These are phyloP conservation scores for Amblyraja radiata DNA, from an alignment of 2,797 vertebrate genomes.

Conservation along the genomic window DNA sequence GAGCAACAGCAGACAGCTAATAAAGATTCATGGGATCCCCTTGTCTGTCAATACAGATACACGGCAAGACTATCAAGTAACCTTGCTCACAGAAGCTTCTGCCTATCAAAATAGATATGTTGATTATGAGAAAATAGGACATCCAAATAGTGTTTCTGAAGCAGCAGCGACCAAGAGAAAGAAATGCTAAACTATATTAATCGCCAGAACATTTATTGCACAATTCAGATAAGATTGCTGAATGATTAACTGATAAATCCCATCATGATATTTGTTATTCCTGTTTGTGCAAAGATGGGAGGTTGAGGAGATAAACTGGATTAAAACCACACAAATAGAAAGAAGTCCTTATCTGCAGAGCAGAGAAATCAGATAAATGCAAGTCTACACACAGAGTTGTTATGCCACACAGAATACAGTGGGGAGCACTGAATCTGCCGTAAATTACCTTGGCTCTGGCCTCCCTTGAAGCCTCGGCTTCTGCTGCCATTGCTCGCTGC, in stretches of 20 bases:
- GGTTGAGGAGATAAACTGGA: neutral
- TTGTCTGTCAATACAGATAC: neutral
- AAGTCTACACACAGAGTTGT: neutral
- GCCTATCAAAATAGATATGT: neutral
- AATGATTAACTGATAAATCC: neutral
- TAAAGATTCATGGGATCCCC: neutral
- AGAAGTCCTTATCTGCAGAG: neutral
- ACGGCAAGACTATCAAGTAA: slow-evolving; percentile 8
- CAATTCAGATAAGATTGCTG: neutral
- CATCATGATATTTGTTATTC: no score
- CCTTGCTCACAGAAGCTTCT: neutral
- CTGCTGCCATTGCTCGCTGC: slow-evolving; percentile 95
- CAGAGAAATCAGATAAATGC: neutral
- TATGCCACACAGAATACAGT: neutral
- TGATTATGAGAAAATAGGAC: neutral
- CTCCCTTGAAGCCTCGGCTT: slow-evolving; percentile 85
- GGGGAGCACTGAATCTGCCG: no score
- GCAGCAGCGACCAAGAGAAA: neutral
- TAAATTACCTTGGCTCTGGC: slow-evolving; percentile 82
- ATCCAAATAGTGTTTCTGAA: neutral
- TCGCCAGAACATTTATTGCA: neutral
- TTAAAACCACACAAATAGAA: neutral
- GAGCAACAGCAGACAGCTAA: neutral
- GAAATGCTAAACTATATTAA: no score
- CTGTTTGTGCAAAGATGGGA: no score